Base-by-base conservation (phyloP, 2,888 invertebrate species). In the Opisthograptis luteolata region DNA sequence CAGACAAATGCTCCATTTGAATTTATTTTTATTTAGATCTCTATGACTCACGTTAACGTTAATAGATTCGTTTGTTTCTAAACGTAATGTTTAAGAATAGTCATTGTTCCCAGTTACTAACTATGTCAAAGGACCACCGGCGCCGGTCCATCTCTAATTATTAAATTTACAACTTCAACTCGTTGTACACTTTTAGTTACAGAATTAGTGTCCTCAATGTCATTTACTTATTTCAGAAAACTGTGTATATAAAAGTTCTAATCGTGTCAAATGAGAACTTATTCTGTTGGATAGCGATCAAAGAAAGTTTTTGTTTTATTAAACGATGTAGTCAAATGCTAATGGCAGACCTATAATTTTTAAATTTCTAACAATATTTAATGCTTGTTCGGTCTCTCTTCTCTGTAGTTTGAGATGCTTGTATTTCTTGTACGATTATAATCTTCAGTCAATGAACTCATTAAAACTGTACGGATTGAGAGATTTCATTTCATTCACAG, bases 251-350 rank as follows among this genome's bases (percentile, higher is more conserved):
- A 42, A 13, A 31, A 17, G 15, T 20, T 13, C 10, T 31, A 39
- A 39, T 39, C 6, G 31, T 19, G 6, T 25, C 1, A 36, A 30
- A 42, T 36, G n/a, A 14, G 19, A 41, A 15, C 41, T 30, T 14
- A 12, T 41, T 55, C 44, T 31, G 44, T 55, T 45, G 49, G 10
- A 47, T 25, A n/a, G 14, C 4, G 39, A 52, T 54, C 53, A 56
- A 61, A 57, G 41, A 56, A 52, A 54, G 17, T n/a, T 27, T 35
- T 36, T n/a, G n/a, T n/a, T 12, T 20, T 10, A 14, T 25, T 27
- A 44, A n/a, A 42, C 25, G 1, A 8, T 8, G 22, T 25, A 15
- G n/a, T 37, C 32, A 14, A 12, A 45, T 27, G 6, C 12, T 13
- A 47, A 41, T 22, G 24, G 30, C 13, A 8, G 12, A 39, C 10